phyloP scores from a whole-genome alignment of 2,888 invertebrate species.

The Epinotia demarniana region DNA sequence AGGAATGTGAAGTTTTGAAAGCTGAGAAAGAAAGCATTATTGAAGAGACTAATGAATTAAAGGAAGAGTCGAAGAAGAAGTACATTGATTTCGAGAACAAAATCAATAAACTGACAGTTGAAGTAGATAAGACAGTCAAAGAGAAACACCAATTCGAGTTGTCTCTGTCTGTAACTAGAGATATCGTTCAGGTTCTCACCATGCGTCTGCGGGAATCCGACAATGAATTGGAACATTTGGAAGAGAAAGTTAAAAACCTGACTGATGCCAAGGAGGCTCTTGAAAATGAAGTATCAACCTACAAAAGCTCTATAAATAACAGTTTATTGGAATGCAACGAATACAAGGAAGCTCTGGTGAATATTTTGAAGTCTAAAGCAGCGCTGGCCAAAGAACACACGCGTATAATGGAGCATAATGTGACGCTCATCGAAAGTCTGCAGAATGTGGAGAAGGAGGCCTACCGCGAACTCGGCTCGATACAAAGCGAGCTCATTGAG shows the following conservation, averaged over 20 bases:
- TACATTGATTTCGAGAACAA: constrained; percentile 74
- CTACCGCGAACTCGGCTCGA: constrained; percentile 76
- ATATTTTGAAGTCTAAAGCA: constrained; percentile 78
- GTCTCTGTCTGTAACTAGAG: constrained; percentile 84
- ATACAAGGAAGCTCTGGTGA: constrained; percentile 78
- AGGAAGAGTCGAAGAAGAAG: constrained; percentile 71
- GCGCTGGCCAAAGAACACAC: constrained; percentile 77
- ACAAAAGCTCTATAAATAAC: constrained; percentile 70
- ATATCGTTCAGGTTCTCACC: constrained; percentile 85
- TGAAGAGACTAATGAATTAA: constrained; percentile 65
- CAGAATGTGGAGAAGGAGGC: constrained; percentile 80
- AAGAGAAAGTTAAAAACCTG: constrained; percentile 69
- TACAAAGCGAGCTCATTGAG: constrained; percentile 77
- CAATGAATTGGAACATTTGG: constrained; percentile 84
- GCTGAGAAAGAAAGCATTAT: constrained; percentile 61
- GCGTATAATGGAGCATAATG: constrained; percentile 81
- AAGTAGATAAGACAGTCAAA: constrained; percentile 73
- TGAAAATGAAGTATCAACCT: constrained; percentile 68
- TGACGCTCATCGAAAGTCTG: constrained; percentile 76
- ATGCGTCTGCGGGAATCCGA: constrained; percentile 85
- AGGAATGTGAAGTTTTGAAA: constrained; percentile 63
- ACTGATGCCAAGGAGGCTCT: constrained; percentile 67
- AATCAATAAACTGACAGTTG: constrained; percentile 72
- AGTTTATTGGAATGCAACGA: constrained; percentile 75
- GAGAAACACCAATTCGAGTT: constrained; percentile 85